phyloP scores from a whole-genome alignment of 2,888 invertebrate species.

The Lepas anatifera region DNA sequence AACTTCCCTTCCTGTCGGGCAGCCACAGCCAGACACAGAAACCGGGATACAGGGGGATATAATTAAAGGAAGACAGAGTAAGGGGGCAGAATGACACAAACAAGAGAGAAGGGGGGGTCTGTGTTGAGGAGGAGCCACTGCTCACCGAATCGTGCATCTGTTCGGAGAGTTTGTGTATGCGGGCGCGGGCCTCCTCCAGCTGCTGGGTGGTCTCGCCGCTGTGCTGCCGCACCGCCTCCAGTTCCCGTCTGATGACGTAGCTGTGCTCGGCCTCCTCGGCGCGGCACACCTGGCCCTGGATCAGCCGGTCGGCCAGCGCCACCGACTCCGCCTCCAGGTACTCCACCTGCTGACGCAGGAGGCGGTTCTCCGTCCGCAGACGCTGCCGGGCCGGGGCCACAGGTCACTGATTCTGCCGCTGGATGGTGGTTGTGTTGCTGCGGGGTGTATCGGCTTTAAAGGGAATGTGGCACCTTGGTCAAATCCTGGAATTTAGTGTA shows the following conservation, averaged over 20 bases:
- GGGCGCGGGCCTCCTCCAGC: slow-evolving; percentile 79
- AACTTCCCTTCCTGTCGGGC: too few relatives aligned
- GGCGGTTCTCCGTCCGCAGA: slow-evolving; percentile 84
- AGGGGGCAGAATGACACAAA: too few relatives aligned
- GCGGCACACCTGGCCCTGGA: slow-evolving; percentile 82
- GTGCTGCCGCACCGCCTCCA: slow-evolving; percentile 73
- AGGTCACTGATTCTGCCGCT: too few relatives aligned
- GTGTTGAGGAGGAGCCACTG: slow-evolving; percentile 14
- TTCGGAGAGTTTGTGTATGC: slow-evolving; percentile 69
- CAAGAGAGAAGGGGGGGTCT: not conserved
- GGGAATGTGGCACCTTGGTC: too few relatives aligned
- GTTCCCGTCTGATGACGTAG: slow-evolving; percentile 50
- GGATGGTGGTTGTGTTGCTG: too few relatives aligned
- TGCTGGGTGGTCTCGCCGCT: slow-evolving; percentile 79
- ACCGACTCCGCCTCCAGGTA: slow-evolving; percentile 89
- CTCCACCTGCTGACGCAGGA: slow-evolving; percentile 89
- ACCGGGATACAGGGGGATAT: not conserved
- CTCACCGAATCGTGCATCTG: slow-evolving; percentile 59
- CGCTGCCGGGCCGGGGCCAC: slow-evolving; percentile 36
- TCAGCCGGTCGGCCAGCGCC: slow-evolving; percentile 81
- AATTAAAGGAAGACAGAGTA: too few relatives aligned
- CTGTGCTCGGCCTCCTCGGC: slow-evolving; percentile 85
- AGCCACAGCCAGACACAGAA: not conserved
- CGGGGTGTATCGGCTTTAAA: too few relatives aligned
- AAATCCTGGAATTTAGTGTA: too few relatives aligned